These are phyloP conservation scores for Temnothorax longispinosus DNA, from an alignment of 1,140 invertebrate species.

Conservation along the genomic window DNA sequence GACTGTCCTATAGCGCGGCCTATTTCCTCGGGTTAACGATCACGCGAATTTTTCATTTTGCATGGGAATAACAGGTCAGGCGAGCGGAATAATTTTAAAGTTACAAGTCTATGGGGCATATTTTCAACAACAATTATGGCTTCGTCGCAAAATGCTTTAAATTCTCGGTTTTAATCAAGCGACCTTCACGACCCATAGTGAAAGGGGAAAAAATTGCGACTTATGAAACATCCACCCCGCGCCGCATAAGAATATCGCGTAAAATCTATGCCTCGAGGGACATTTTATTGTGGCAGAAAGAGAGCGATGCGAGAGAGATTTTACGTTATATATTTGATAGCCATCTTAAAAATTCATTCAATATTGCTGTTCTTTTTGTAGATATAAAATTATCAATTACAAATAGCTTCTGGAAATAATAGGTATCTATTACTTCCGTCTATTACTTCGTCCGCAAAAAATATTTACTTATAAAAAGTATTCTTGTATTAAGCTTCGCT, in stretches of 20 bases:
- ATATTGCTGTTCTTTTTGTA: neutral
- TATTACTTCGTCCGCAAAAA: neutral
- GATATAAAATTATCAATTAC: neutral
- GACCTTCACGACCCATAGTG: conserved; percentile 37
- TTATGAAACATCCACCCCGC: conserved; percentile 9
- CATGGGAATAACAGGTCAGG: neutral
- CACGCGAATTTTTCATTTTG: conserved; percentile 40
- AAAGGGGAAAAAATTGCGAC: conserved; percentile 10
- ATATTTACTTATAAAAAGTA: neutral
- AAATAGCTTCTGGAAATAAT: neutral
- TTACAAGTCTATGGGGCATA: conserved; percentile 19
- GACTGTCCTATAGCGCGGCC: neutral
- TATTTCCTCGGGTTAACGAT: conserved; percentile 49
- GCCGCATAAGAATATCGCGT: neutral
- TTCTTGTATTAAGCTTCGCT: neutral
- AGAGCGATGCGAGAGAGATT: neutral
- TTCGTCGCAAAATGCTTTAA: neutral
- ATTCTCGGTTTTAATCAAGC: conserved; percentile 55
- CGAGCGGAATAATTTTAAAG: conserved; percentile 38
- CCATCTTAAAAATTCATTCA: neutral
- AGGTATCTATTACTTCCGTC: neutral
- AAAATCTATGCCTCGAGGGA: conserved; percentile 10
- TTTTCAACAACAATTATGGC: conserved; percentile 51
- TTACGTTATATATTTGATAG: neutral
- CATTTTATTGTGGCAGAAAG: conserved; percentile 12